phyloP scores from a whole-genome alignment of 2,888 invertebrate species.

The Synergus umbraculus region DNA sequence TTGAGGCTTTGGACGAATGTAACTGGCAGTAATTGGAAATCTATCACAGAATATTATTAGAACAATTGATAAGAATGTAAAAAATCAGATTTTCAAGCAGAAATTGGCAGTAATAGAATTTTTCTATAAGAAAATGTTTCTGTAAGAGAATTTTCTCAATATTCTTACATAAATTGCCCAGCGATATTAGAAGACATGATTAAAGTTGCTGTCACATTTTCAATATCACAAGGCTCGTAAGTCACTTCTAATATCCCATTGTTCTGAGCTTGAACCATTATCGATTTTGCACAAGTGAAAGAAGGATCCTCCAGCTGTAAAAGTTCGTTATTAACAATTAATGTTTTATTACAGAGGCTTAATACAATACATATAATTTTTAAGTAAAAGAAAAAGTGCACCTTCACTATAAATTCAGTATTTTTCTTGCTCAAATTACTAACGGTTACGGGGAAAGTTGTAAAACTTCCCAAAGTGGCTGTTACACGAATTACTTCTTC shows the following conservation, averaged over 20 bases:
- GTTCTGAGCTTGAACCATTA: conserved; percentile 51
- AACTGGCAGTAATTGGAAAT: conserved; percentile 63
- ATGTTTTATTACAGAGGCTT: neutral
- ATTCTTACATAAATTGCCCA: conserved; percentile 63
- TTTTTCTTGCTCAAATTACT: conserved; percentile 56
- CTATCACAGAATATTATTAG: conserved; percentile 47
- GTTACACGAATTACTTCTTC: conserved; percentile 59
- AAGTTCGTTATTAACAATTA: neutral
- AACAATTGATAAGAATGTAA: neutral
- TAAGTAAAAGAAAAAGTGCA: conserved; percentile 44
- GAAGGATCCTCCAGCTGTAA: conserved; percentile 59
- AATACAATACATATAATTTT: neutral
- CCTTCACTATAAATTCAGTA: conserved; percentile 58
- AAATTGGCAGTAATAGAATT: too few relatives aligned
- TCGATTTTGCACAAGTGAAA: conserved; percentile 53
- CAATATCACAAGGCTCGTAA: conserved; percentile 63
- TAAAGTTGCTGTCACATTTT: conserved; percentile 56
- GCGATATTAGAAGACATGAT: conserved; percentile 59
- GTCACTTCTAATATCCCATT: conserved; percentile 54
- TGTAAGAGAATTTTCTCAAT: neutral
- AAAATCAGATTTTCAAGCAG: neutral
- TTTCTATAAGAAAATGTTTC: neutral
- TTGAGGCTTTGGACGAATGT: conserved; percentile 61
- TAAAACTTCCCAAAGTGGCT: conserved; percentile 58
- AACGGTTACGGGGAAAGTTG: conserved; percentile 57